phyloP scores from a whole-genome alignment of 2,888 invertebrate genomes.

The Erannis defoliaria region DNA sequence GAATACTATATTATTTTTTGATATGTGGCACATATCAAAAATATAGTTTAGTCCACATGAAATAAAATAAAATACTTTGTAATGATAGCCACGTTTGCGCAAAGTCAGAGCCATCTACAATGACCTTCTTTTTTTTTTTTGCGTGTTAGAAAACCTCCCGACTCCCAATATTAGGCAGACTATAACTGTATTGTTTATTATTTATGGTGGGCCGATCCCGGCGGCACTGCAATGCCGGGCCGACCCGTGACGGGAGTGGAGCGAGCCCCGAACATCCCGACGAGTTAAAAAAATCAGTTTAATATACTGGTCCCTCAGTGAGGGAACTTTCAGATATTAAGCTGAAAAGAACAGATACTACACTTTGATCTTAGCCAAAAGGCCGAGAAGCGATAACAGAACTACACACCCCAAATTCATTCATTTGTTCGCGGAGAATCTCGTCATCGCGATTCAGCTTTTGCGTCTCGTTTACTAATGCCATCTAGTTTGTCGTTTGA shows the following conservation, averaged over 20 bases:
- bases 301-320: constrained; percentile 12
- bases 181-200: no score
- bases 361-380: constrained; percentile 8
- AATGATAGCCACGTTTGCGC: no score
- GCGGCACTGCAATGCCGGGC: constrained; percentile 9
- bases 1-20: no score
- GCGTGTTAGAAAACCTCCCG: no score
- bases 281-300: constrained; percentile 9
- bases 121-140: no score
- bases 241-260: constrained; percentile 9
- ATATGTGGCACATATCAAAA: no score
- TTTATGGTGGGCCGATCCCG: constrained; percentile 24
- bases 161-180: no score
- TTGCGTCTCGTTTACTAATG: neutral
- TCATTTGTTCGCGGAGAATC: neutral
- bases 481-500: neutral
- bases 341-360: constrained; percentile 9
- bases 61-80: no score
- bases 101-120: no score
- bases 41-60: no score
- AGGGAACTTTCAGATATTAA: constrained; percentile 9
- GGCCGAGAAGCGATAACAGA: neutral
- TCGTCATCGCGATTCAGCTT: constrained; percentile 1
- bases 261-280: constrained; percentile 8
- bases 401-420: neutral